phyloP scores from a whole-genome alignment of 2,113 vertebrate genomes.

The Morone saxatilis region DNA sequence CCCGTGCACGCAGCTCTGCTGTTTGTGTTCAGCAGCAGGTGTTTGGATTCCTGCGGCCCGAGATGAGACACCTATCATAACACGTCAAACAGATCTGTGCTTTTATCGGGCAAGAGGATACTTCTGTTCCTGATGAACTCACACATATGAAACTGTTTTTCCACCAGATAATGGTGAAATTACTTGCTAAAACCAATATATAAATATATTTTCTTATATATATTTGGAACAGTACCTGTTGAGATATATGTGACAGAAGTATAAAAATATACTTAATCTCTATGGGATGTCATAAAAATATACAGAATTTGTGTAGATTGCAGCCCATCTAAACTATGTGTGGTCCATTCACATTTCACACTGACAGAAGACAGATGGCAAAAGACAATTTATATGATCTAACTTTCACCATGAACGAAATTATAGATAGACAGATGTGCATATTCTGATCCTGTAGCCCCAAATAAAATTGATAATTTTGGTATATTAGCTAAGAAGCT shows the following conservation, averaged over 20 bases:
- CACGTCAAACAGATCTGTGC: not conserved
- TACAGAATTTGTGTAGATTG: not conserved
- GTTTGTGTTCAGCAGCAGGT: slow-evolving; percentile 48
- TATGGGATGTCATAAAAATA: not conserved
- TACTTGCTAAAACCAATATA: not conserved
- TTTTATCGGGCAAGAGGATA: not conserved
- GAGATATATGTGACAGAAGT: not conserved
- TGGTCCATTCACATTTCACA: not conserved
- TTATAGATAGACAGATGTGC: not conserved
- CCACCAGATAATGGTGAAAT: not conserved
- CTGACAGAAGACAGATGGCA: no score
- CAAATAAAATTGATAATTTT: not conserved
- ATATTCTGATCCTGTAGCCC: not conserved
- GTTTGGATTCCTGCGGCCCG: slow-evolving; percentile 14
- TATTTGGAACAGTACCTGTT: not conserved
- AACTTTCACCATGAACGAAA: not conserved
- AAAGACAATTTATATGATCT: not conserved
- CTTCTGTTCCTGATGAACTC: slow-evolving; percentile 3
- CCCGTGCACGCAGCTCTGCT: slow-evolving; percentile 3
- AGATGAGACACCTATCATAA: slow-evolving; percentile 32
- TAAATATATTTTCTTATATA: not conserved
- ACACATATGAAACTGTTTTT: slow-evolving; percentile 30
- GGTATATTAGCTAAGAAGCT: not conserved
- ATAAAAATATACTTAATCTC: not conserved
- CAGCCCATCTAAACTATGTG: not conserved